Conservation (phyloP, 2,888 invertebrate species). For the Drosophila subquinaria region DNA sequence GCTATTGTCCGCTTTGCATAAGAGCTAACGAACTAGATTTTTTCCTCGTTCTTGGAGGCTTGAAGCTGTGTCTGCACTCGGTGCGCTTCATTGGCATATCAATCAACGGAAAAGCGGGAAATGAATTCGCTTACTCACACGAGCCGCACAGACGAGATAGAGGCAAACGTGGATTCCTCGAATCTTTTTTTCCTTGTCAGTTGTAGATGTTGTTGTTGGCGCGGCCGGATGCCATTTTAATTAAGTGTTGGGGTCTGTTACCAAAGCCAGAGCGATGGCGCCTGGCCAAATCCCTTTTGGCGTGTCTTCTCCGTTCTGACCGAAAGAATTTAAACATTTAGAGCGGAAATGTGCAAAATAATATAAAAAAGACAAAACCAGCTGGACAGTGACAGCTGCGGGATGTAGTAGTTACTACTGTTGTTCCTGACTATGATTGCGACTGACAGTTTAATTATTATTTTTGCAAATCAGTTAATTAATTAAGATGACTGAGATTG, state of each 20-base stretch:
- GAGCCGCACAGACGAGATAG: conserved; percentile 38
- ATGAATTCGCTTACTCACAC: conserved; percentile 78
- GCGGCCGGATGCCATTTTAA: conserved; percentile 74
- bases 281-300: conserved; percentile 55
- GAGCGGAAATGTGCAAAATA: conserved; percentile 52
- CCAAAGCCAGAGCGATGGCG: conserved; percentile 48
- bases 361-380: conserved; percentile 23
- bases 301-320: conserved; percentile 46
- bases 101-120: conserved; percentile 74
- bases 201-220: conserved; percentile 41
- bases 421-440: conserved; percentile 44
- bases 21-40: conserved; percentile 76
- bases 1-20: conserved; percentile 71
- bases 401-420: conserved; percentile 26
- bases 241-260: conserved; percentile 71
- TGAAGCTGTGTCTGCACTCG: conserved; percentile 49
- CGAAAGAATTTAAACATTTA: conserved; percentile 64
- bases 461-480: conserved; percentile 72
- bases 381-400: conserved; percentile 54
- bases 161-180: conserved; percentile 43
- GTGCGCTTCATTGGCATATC: conserved; percentile 75
- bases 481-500: conserved; percentile 63
- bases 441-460: conserved; percentile 76
- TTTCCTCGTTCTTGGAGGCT: conserved; percentile 44
- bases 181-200: conserved; percentile 11